A percentile compares a stretch with the other conserved stretches of the same genome.
Conservation (phyloP, 2,113 vertebrate genomes). For the Polypterus senegalus region DNA sequence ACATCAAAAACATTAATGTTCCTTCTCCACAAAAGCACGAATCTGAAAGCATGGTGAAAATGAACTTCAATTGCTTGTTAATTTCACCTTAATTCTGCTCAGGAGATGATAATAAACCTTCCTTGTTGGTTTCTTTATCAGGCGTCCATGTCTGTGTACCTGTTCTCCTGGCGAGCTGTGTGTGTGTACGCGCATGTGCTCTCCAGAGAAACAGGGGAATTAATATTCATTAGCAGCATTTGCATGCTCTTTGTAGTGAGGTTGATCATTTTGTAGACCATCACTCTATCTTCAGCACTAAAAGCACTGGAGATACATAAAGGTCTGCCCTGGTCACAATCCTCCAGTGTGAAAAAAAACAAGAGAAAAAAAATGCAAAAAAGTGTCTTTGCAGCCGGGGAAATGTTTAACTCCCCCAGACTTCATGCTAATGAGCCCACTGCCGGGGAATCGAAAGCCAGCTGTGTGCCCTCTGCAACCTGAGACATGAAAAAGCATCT, state of each 20-base stretch:
- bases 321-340: too few species aligned
- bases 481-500: too few species aligned
- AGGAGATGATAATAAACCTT: constrained; percentile 43
- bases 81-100: constrained; percentile 59
- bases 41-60: constrained; percentile 52
- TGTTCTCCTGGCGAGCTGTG: constrained; percentile 40
- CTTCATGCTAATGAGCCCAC: too few species aligned
- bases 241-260: constrained; percentile 35
- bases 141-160: constrained; percentile 40
- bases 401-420: too few species aligned
- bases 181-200: constrained; percentile 11
- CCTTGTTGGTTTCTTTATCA: constrained; percentile 38
- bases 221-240: constrained; percentile 58
- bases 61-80: constrained; percentile 56
- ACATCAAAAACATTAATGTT: constrained; percentile 37
- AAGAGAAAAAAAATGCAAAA: too few species aligned
- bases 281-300: background rate
- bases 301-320: background rate
- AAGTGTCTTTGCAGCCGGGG: too few species aligned
- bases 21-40: constrained; percentile 33
- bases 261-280: constrained; percentile 10
- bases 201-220: constrained; percentile 51
- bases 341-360: too few species aligned
- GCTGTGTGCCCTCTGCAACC: too few species aligned
- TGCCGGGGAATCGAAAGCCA: too few species aligned